Base-by-base conservation (phyloP, 2,797 vertebrate species). In the Falco rusticolus region DNA sequence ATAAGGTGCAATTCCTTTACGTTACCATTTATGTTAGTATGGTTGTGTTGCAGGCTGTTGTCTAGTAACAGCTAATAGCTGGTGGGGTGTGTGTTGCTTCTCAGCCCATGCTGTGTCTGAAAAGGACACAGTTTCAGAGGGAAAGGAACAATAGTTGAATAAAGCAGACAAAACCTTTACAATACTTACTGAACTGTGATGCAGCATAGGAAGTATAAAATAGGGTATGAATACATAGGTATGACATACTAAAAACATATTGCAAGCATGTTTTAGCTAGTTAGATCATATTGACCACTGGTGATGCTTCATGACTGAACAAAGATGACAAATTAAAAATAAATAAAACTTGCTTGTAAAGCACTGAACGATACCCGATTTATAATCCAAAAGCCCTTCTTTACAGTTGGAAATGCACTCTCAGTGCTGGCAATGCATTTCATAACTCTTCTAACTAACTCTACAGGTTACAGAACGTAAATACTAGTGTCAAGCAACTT, bases 91-190 rank as follows among this genome's bases (percentile, higher is more conserved):
- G 33, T 59, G 53, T 33, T 68, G 13, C 41, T 75, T 28, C 53
- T 45, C 37, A 34, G 10, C 29, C 26, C 0, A 0, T 19, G n/a
- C 26, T 74, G 16, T 3, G 5, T 45, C 21, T 33, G 17, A 22
- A 19, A 26, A 60, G 18, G 31, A 14, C 6, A 1, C 45, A 37
- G 10, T 33, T 61, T 56, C 39, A 39, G 28, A 47, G n/a, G 19
- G 43, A 16, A 22, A 37, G 22, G 22, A 84, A 34, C 5, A n/a
- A 28, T 16, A 37, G 60, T 18, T 18, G 15, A 60, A 29, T 6
- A 4, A n/a, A 59, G n/a, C 13, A 14, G 43, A 31, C 24, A 53
- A 51, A 76, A 11, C 31, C 25, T 63, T 60, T 51, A 19, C 14
- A 37, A 7, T 50, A 57, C 25, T 61, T 61, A 20, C 47, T 57